phyloP scores from a whole-genome alignment of 2,113 vertebrate species.

The Larimichthys polyactis region DNA sequence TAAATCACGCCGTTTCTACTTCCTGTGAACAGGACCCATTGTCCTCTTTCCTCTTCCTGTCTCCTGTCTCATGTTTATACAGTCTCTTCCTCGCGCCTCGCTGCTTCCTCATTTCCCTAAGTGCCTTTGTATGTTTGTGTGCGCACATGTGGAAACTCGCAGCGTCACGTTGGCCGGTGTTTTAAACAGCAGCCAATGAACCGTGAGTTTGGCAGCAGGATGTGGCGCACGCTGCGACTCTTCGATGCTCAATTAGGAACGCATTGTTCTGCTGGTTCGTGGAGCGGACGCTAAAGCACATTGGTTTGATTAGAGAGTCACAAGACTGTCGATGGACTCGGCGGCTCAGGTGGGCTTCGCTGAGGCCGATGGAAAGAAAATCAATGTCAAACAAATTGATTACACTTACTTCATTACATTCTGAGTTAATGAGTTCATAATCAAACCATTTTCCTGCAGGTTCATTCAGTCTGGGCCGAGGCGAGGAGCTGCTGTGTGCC shows the following conservation, averaged over 20 bases:
- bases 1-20: no score
- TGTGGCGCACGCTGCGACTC: not conserved
- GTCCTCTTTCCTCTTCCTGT: not conserved
- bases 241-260: constrained; percentile 11
- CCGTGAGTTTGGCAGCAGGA: not conserved
- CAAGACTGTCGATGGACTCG: not conserved
- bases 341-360: not conserved
- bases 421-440: constrained; percentile 52
- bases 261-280: not conserved
- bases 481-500: not conserved
- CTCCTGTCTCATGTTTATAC: constrained; percentile 19
- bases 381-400: constrained; percentile 53
- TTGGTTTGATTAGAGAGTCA: not conserved
- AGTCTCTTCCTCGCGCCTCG: not conserved
- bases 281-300: not conserved
- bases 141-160: not conserved
- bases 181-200: constrained; percentile 39
- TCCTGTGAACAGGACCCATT: no score
- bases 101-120: constrained; percentile 26
- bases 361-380: constrained; percentile 4
- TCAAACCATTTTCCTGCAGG: constrained; percentile 39
- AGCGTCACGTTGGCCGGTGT: not conserved
- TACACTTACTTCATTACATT: constrained; percentile 38
- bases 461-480: constrained; percentile 25
- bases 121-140: constrained; percentile 21